Evolutionary conservation across 2,113 vertebrate species (phyloP).

Genomic region (Ivindomyrus marchei): DNA sequence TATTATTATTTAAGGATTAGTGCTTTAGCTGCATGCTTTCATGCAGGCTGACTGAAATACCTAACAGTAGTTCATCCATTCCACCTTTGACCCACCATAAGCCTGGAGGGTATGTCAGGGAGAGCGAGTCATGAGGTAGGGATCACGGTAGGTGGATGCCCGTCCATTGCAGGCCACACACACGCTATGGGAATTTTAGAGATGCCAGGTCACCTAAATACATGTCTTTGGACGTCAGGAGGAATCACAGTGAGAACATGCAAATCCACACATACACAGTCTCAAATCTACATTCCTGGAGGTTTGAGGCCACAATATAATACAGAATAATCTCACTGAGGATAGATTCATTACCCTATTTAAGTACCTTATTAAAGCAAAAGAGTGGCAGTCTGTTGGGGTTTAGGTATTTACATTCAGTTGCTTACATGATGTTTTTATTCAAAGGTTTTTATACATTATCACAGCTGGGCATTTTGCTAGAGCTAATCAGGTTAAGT

Average conservation of each 20-base stretch:
- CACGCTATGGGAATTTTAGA: neutral
- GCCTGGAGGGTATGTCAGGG: neutral
- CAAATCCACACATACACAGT: neutral
- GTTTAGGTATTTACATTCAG: neutral
- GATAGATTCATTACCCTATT: neutral
- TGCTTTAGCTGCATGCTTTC: neutral
- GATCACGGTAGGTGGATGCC: neutral
- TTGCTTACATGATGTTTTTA: neutral
- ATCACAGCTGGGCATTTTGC: neutral
- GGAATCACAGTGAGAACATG: neutral
- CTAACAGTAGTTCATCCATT: neutral
- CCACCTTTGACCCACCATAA: neutral
- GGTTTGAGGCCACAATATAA: neutral
- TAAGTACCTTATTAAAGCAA: neutral
- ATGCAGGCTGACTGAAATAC: neutral
- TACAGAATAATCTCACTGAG: neutral
- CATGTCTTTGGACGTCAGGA: neutral
- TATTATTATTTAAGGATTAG: neutral
- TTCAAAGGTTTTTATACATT: neutral
- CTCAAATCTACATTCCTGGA: neutral
- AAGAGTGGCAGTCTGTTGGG: neutral
- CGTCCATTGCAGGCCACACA: neutral
- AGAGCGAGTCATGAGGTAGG: neutral
- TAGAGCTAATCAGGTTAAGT: neutral
- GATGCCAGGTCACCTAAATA: neutral